Evolutionary conservation across 1,140 invertebrate genomes (phyloP).

Genomic region (Listronotus oregonensis): DNA sequence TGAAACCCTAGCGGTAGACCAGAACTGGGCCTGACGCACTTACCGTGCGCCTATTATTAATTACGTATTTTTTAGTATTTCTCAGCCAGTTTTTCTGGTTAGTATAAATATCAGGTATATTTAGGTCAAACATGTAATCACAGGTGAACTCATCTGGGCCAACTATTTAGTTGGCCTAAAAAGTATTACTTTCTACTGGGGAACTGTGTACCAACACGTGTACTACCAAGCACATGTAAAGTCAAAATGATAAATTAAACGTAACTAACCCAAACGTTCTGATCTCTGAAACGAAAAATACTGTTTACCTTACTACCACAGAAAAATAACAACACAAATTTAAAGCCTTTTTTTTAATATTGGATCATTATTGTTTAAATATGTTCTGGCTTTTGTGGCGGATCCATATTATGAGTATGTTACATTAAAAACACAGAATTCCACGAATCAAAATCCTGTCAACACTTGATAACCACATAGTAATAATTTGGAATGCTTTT

Average conservation of each 20-base stretch:
- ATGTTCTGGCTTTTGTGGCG: no score
- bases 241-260: conserved; percentile 44
- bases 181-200: conserved; percentile 32
- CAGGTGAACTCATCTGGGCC: background rate
- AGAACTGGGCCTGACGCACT: no score
- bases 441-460: background rate
- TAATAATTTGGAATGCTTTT: no score
- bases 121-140: no score
- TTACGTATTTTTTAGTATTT: no score
- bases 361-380: no score
- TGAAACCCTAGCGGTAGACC: no score
- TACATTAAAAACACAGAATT: background rate
- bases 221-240: conserved; percentile 44
- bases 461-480: no score
- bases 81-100: no score
- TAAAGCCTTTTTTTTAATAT: background rate
- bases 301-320: conserved; percentile 4
- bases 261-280: conserved; percentile 38
- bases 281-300: conserved; percentile 14
- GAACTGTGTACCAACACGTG: conserved; percentile 34
- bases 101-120: no score
- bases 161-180: conserved; percentile 18
- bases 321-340: conserved; percentile 1
- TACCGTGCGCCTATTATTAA: no score
- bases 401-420: no score